Evolutionary conservation across 2,888 invertebrate genomes (phyloP), one percentile per base, ranked within the genome.

Genomic region (Troides oblongomaculatus): DNA sequence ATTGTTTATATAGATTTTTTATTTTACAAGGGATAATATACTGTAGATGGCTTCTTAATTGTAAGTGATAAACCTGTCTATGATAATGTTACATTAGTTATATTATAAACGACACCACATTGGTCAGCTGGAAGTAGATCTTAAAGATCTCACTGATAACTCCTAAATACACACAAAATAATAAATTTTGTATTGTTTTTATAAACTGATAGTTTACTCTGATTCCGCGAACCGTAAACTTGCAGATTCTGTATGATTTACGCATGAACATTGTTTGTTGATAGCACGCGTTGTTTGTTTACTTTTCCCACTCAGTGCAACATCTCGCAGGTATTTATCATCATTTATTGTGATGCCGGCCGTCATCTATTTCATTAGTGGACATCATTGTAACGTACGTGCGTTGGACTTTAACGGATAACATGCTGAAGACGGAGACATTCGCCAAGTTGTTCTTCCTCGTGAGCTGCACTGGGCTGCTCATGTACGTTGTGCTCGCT

Each of bases 381-480:
- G 71, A 64, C 72, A 74, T 72, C 73, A 70, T 71, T 43, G 63
- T 70, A 79, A 76, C 79, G 87, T 87, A 85, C 81, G 80, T 77
- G 70, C 83, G 30, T 74, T 81, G 63, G 78, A 84, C 23, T 83
- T 80, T 76, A 23, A 8, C 23, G 10, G 14, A 39, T 25, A 69
- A 59, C 36, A 70, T 70, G 70, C 21, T 63, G 5, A 70, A 43
- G 43, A 85, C 82, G 0, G 83, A 83, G 64, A 82, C 80, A 14
- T 84, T 86, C 64, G 84, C 84, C 2, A 89, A 86, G 79, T 75
- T 89, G 75, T 91, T 91, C 74, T 89, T 90, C 72, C 63, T 86
- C n/a, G 72, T 90, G 21, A 85, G 85, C 70, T 80, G 86, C 65
- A 80, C 78, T 17, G 90, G 90, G 8, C 71, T 91, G 53, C 36